Conservation (phyloP, 2,797 vertebrate genomes). For the Buceros bicornis region DNA sequence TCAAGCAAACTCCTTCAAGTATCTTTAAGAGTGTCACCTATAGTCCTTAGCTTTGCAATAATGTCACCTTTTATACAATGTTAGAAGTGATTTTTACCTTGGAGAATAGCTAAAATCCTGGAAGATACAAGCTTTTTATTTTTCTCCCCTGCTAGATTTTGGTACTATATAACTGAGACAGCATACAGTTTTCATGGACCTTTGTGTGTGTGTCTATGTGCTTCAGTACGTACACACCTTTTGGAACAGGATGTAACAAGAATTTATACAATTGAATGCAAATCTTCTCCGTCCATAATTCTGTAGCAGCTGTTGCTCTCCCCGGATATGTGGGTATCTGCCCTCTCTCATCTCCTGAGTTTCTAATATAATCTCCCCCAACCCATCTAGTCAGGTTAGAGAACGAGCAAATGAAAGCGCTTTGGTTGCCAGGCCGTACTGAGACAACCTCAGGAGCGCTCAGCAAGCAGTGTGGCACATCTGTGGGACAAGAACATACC, state of each 20-base stretch:
- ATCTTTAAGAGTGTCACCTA: background rate
- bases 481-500: background rate
- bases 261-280: background rate
- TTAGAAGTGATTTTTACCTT: background rate
- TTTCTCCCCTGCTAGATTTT: background rate
- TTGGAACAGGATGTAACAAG: background rate
- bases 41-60: constrained; percentile 1
- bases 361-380: background rate
- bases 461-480: background rate
- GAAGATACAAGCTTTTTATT: background rate
- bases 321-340: background rate
- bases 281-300: background rate
- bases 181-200: background rate
- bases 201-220: background rate
- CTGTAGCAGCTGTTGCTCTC: background rate
- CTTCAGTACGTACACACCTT: fast-evolving
- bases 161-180: background rate
- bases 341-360: background rate
- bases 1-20: background rate
- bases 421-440: background rate
- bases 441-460: fast-evolving
- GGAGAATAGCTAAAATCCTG: background rate
- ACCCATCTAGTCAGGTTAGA: background rate
- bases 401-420: background rate
- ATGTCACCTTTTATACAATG: background rate